A percentile compares a stretch with the other conserved stretches of the same genome.
Conservation (phyloP, 2,797 vertebrate genomes). For the Pyrocephalus nanus region DNA sequence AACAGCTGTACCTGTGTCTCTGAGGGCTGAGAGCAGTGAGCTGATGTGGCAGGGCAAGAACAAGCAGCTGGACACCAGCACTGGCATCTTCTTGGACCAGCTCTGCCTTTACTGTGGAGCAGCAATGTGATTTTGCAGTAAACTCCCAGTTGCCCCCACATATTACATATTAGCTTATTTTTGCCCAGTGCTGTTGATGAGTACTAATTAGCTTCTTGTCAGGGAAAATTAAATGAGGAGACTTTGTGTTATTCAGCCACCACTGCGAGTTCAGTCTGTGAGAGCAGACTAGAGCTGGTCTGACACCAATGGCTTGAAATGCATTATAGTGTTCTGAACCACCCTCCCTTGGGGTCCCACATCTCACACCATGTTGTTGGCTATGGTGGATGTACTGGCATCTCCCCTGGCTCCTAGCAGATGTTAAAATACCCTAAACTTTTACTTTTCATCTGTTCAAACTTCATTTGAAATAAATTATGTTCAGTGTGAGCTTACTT, state of each 20-base stretch:
- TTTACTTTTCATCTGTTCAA: background rate
- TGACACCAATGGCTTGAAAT: background rate
- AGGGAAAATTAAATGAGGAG: background rate
- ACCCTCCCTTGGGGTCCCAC: rapidly evolving
- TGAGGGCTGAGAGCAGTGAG: background rate
- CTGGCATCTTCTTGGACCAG: background rate
- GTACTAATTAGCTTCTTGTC: background rate
- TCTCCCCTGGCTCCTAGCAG: background rate
- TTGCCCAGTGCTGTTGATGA: background rate
- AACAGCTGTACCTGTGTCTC: background rate
- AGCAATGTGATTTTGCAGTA: background rate
- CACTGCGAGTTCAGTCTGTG: background rate
- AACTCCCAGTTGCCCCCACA: background rate
- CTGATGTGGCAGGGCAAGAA: background rate
- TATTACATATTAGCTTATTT: background rate
- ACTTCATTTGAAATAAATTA: background rate
- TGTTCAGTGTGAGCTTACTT: background rate
- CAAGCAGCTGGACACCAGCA: background rate
- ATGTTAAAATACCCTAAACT: background rate
- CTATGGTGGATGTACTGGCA: background rate
- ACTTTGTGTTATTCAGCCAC: background rate
- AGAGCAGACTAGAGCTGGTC: background rate
- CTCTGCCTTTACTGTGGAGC: background rate
- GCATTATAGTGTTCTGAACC: rapidly evolving
- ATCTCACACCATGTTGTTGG: rapidly evolving